Evolutionary conservation across 2,888 invertebrate species (phyloP).

Genomic region (Pollenia labialis): DNA sequence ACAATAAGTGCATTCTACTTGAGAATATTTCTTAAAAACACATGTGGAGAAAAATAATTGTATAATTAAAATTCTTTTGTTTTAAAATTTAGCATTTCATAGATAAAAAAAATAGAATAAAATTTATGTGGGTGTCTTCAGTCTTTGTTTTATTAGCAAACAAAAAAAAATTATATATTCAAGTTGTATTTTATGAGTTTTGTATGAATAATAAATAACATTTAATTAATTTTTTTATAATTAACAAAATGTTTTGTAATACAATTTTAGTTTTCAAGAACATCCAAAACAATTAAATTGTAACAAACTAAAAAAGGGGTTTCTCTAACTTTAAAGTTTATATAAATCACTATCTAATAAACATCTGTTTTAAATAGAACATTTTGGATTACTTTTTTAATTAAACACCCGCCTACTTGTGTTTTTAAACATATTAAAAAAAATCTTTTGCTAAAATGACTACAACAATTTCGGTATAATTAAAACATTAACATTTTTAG

Average conservation of each 20-base stretch:
- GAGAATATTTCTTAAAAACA: neutral
- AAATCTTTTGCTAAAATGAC: neutral
- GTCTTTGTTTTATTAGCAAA: neutral
- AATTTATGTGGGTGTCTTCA: constrained; percentile 16
- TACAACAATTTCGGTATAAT: neutral
- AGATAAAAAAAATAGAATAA: neutral
- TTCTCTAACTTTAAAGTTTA: too few relatives aligned
- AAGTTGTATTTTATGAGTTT: too few relatives aligned
- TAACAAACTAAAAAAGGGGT: too few relatives aligned
- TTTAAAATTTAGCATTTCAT: neutral
- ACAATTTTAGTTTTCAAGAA: too few relatives aligned
- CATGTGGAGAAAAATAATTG: neutral
- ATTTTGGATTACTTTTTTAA: neutral
- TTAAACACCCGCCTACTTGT: constrained; percentile 17
- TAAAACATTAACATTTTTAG: constrained; percentile 22
- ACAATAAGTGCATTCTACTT: neutral
- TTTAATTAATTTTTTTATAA: too few relatives aligned
- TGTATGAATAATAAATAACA: neutral
- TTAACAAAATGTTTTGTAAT: too few relatives aligned
- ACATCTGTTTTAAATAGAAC: neutral
- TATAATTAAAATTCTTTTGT: constrained; percentile 7
- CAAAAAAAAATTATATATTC: neutral
- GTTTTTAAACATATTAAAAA: neutral
- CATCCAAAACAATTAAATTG: too few relatives aligned
- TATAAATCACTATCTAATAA: neutral